phyloP scores from a whole-genome alignment of 2,888 invertebrate genomes.

The Sminthurinus aureus region DNA sequence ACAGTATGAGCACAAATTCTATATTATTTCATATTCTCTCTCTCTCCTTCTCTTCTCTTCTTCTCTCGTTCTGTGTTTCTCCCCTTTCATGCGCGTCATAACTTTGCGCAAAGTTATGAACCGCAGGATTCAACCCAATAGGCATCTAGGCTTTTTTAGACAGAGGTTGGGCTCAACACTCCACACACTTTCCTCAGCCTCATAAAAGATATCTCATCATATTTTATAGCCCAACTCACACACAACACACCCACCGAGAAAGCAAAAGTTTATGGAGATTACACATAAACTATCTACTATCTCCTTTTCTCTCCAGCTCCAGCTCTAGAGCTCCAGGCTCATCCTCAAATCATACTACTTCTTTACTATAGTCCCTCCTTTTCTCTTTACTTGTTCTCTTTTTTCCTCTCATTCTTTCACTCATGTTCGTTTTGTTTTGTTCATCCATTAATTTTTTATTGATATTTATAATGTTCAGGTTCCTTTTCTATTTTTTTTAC shows the following conservation, averaged over 20 bases:
- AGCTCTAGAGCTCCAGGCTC: background rate
- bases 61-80: background rate
- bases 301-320: background rate
- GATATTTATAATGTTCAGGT: no score
- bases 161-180: slow-evolving; percentile 13
- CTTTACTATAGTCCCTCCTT: background rate
- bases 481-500: no score
- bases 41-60: no score
- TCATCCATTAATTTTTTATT: no score
- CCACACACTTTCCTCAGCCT: slow-evolving; percentile 20
- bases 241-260: background rate
- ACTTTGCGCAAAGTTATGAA: slow-evolving; percentile 45
- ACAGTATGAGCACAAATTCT: no score
- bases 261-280: background rate
- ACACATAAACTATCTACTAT: background rate
- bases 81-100: slow-evolving; percentile 38
- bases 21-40: slow-evolving; percentile 15
- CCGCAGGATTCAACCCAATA: slow-evolving; percentile 34
- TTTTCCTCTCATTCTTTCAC: no score
- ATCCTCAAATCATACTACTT: background rate
- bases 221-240: slow-evolving; percentile 35
- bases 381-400: background rate
- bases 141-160: slow-evolving; percentile 38
- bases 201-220: slow-evolving; percentile 44
- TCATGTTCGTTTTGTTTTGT: no score